These are phyloP conservation scores for Tauraco hartlaubi DNA, from an alignment of 2,797 vertebrate species.

Conservation along the genomic window DNA sequence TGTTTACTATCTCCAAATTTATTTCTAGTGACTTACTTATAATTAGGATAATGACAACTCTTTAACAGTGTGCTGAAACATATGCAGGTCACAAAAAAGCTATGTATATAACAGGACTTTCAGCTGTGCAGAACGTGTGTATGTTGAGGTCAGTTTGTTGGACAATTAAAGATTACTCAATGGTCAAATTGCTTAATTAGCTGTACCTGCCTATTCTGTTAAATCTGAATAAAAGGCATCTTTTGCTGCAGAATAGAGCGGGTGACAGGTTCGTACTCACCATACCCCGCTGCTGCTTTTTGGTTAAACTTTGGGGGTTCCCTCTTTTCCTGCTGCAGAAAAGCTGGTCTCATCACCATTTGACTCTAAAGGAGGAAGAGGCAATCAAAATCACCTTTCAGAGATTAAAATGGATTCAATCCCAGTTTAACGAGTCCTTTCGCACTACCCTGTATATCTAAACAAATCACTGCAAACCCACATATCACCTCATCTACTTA, in stretches of 20 bases:
- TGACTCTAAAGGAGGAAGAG: not conserved
- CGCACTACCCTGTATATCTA: not conserved
- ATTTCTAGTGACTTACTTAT: constrained; percentile 48
- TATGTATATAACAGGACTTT: not conserved
- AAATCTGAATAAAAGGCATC: constrained; percentile 36
- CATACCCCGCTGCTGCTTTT: not conserved
- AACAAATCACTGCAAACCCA: constrained; percentile 16
- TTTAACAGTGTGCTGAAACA: not conserved
- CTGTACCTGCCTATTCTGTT: not conserved
- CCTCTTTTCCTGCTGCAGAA: not conserved
- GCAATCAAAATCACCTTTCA: constrained; percentile 13
- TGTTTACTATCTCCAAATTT: constrained; percentile 1
- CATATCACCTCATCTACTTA: constrained; percentile 30
- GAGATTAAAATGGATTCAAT: not conserved
- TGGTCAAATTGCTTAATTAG: constrained; percentile 23
- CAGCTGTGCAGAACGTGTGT: not conserved
- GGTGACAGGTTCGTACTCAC: not conserved
- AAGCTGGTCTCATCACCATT: not conserved
- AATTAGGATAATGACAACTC: constrained; percentile 52
- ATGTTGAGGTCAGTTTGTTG: not conserved
- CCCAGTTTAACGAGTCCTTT: not conserved
- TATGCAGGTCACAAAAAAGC: not conserved
- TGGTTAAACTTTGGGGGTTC: not conserved
- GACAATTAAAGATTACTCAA: constrained; percentile 29
- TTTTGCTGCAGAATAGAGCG: not conserved